Evolutionary conservation across 2,797 vertebrate genomes (phyloP), one percentile per base, ranked within the genome.

Genomic region (Sebastes jordani): DNA sequence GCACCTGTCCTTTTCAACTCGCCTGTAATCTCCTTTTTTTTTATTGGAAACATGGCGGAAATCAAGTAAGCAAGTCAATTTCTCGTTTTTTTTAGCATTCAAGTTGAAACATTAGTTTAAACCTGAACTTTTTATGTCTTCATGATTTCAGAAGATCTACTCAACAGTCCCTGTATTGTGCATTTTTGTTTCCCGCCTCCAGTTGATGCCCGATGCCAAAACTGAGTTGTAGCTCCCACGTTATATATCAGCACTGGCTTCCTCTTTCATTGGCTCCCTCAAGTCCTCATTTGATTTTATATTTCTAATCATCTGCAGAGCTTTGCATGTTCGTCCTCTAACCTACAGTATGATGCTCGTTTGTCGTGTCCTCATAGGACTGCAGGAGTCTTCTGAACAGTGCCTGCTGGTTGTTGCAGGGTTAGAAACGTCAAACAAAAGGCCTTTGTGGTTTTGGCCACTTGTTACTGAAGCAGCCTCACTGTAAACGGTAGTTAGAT

Each of bases 191-290:
- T 23, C 42, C 63, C 52, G 61, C 85, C 80, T 82, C 83, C 78
- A 23, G 54, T 76, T 8, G n/a, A 34, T 10, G 69, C 34, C 14
- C 3, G 76, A 63, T 72, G 75, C 85, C 85, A 83, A 42, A 59
- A 80, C 65, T 11, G 1, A 79, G 81, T 84, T 78, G 52, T 71
- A 73, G 78, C 79, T 80, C 79, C 68, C 65, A 85, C 56, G 23
- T 73, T 66, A 61, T 68, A 61, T 25, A 71, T 80, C 80, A 73
- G 38, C 63, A 6, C 72, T 1, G 0, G n/a, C 83, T 78, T 89
- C 83, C 81, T 78, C 69, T 80, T 74, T 62, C 14, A 4, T 30
- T 72, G 30, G 30, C 68, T 60, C 56, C 25, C 27, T 68, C 25
- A 0, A 20, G 7, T 71, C 22, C 42, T 58, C 32, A 79, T 80